A percentile compares a stretch with the other conserved stretches of the same genome.
Evolutionary conservation across 2,113 vertebrate genomes (phyloP).

Genomic region (Polyodon spathula): DNA sequence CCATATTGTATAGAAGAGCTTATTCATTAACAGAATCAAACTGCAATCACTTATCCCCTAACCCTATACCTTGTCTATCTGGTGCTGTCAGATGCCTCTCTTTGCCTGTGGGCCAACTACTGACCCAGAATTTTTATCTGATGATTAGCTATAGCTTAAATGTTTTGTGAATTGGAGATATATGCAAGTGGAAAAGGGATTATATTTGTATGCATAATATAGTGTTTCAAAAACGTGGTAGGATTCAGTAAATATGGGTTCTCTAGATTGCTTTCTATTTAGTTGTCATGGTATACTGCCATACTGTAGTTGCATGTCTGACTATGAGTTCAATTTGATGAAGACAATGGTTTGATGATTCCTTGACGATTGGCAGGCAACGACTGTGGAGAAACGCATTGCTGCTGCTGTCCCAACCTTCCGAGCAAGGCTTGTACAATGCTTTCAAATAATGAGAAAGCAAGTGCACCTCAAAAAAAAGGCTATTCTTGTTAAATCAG

Average conservation of each 20-base stretch:
- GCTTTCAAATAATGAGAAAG: no score
- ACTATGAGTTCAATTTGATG: no score
- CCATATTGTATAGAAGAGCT: slow-evolving; percentile 11
- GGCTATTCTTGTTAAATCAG: no score
- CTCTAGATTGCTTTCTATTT: no score
- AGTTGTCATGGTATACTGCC: no score
- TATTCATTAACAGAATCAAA: slow-evolving; percentile 16
- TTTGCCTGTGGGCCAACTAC: slow-evolving; percentile 14
- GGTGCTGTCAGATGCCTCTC: slow-evolving; percentile 27
- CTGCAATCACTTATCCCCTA: slow-evolving; percentile 31
- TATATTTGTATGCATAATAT: slow-evolving; percentile 20
- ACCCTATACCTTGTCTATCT: slow-evolving; percentile 41
- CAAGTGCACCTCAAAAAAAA: no score
- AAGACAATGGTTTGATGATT: no score
- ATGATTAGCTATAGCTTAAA: slow-evolving; percentile 40
- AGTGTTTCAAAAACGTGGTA: slow-evolving; percentile 37
- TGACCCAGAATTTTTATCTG: slow-evolving; percentile 41
- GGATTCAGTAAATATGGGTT: slow-evolving; percentile 46
- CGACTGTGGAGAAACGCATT: no score
- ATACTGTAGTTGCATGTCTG: no score
- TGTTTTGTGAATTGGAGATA: slow-evolving; percentile 58
- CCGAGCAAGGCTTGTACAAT: no score
- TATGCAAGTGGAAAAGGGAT: slow-evolving; percentile 36
- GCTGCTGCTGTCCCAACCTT: no score
- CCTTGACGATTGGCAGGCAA: no score